Percentiles rank a stretch among this genome's conserved stretches.
Evolutionary conservation across 2,797 vertebrate genomes (phyloP).

Genomic region (Pangasius djambal): DNA sequence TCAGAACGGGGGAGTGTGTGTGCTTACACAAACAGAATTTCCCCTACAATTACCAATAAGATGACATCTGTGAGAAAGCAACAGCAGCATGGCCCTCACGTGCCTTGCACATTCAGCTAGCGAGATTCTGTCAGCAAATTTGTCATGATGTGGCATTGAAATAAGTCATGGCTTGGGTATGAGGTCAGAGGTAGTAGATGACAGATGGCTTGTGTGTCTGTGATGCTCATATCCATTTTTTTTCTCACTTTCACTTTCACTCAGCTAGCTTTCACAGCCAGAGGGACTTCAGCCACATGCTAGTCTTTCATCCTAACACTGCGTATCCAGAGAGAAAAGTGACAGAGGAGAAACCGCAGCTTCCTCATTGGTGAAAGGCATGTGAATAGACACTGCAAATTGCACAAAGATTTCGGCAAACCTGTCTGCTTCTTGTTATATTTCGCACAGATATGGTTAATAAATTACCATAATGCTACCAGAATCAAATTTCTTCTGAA

Average conservation of each 20-base stretch:
- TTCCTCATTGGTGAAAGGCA: slow-evolving; percentile 12
- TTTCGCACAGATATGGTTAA: background rate
- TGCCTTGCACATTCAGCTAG: background rate
- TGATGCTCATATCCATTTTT: slow-evolving; percentile 11
- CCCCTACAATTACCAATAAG: slow-evolving; percentile 42
- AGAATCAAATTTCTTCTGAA: background rate
- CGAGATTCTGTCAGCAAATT: background rate
- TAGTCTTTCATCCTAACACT: no score
- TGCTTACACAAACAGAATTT: slow-evolving; percentile 51
- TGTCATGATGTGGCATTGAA: background rate
- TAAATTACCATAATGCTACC: background rate
- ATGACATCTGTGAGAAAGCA: background rate
- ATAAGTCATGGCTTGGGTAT: background rate
- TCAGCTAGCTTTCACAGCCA: background rate
- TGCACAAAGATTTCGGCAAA: background rate
- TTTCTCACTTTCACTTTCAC: slow-evolving; percentile 5
- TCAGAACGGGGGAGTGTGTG: slow-evolving; percentile 18
- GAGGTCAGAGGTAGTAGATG: background rate
- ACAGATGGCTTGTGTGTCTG: slow-evolving; percentile 33
- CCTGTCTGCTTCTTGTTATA: background rate
- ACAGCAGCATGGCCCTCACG: background rate
- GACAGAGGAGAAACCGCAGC: slow-evolving; percentile 36
- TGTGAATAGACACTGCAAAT: background rate
- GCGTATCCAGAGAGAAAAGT: background rate
- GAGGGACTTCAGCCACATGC: slow-evolving; percentile 9